Evolutionary conservation across 37 sponge, comb jelly and placozoan genomes (phyloP), one percentile per base, ranked within the genome.

Genomic region (Petrosia ficiformis): DNA sequence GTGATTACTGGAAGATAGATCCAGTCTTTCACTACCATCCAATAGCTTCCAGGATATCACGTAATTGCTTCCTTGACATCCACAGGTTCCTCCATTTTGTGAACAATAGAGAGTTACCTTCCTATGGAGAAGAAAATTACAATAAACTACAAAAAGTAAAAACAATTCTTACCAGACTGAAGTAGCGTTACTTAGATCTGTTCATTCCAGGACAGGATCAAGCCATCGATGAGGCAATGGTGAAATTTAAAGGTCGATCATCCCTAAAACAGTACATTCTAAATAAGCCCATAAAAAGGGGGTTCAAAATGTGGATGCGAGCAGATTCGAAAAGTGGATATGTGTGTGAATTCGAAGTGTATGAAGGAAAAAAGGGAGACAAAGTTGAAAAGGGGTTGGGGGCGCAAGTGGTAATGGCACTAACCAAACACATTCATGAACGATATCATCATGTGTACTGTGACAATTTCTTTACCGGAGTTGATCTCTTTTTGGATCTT

Each of bases 261-360:
- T n/a, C 39, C 37, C 66, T 77, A 22, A 77, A 84, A 28, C 84
- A 84, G 31, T 84, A 72, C 78, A 37, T 84, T 64, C 78, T 72
- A 1, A 70, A 73, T 3, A 84, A 84, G 73, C 84, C 84, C 19
- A 42, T 77, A 31, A 84, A 84, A 40, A 25, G 84, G 2, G 84
- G 84, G 19, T 43, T 77, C 65, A 84, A 84, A 40, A 70, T 84
- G 39, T 77, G 76, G 76, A 44, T 66, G 34, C 35, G 42, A n/a
- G 68, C 70, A 14, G 76, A 82, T 59, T 19, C 58, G 25, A 30
- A 24, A 2, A 82, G 40, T 68, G 83, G 76, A 32, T 82, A 58
- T 24, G 69, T 75, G 22, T 39, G 40, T 0, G 30, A 44, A 21
- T 56, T 75, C 22, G 76, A 82, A 14, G 60, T 82, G 3, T 82